Conservation (phyloP, 2,888 invertebrate species). For the Troides helena region DNA sequence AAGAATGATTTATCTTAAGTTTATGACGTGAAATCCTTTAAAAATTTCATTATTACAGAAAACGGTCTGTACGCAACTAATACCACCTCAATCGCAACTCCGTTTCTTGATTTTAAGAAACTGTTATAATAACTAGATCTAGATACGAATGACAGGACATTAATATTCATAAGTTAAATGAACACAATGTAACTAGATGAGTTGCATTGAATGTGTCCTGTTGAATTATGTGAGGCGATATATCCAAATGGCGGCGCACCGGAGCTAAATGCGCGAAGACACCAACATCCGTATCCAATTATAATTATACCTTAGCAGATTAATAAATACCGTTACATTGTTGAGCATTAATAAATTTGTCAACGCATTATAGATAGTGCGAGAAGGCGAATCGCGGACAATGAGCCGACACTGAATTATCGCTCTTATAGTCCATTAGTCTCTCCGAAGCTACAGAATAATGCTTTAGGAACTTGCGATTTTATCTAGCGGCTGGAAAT, state of each 20-base stretch:
- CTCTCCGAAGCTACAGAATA: constrained; percentile 69
- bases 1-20: too few species aligned
- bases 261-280: constrained; percentile 29
- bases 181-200: background rate
- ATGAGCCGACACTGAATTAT: constrained; percentile 74
- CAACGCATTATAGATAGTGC: constrained; percentile 71
- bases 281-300: constrained; percentile 60
- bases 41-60: too few species aligned
- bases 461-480: constrained; percentile 55
- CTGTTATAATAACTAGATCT: too few species aligned
- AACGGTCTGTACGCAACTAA: too few species aligned
- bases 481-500: constrained; percentile 50
- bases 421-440: constrained; percentile 71
- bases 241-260: constrained; percentile 19
- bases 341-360: constrained; percentile 78
- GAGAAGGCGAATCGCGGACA: constrained; percentile 71
- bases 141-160: too few species aligned
- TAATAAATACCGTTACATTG: constrained; percentile 66
- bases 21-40: too few species aligned
- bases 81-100: too few species aligned
- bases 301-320: constrained; percentile 61
- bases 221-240: constrained; percentile 13
- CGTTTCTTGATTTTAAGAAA: too few species aligned
- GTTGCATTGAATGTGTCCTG: background rate
- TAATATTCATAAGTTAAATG: too few species aligned